Evolutionary conservation across 2,888 invertebrate genomes (phyloP), one percentile per base, ranked within the genome.

Genomic region (Herminia tarsipennalis): DNA sequence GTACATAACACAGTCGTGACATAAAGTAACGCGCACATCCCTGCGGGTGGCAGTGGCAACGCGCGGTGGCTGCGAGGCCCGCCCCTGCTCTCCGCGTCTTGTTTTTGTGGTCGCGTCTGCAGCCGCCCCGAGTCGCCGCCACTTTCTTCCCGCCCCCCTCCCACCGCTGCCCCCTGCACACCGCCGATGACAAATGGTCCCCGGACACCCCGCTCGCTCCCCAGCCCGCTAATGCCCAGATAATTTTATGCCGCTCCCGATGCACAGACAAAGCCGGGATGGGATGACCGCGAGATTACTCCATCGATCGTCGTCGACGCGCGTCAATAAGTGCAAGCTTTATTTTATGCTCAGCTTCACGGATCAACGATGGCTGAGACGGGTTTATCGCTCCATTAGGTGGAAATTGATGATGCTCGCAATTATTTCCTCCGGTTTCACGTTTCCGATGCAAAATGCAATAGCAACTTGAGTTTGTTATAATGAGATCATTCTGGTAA

Each of bases 71-170:
- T 76, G 62, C 60, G 69, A 70, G 76, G 75, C 79, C 85, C 85
- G 84, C 85, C 86, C 85, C 79, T 79, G 80, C 76, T 77, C 78
- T 74, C 80, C 76, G 82, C 81, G 81, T 81, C 86, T 83, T 87
- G 90, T 90, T 91, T 90, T 89, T 89, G 89, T 83, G 87, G 84
- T 78, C 87, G 84, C 88, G 89, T 87, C 90, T 90, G 89, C 87
- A 82, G 84, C 83, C 82, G 78, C 81, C 83, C 83, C 83, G 83
- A 81, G 81, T 81, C 83, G 82, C 83, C 83, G 80, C 75, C 78
- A 76, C 81, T 81, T 81, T 82, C 83, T 81, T 79, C 77, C 81
- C 77, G 67, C 73, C 76, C 73, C 67, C 66, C 67, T 65, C 73
- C 72, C 70, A 53, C 47, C 49, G 46, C 47, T 32, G 57, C 65